A percentile compares a stretch with the other conserved stretches of the same genome.
These are phyloP conservation scores for Drosophila koepferae DNA, from an alignment of 2,888 invertebrate species.

Conservation along the genomic window DNA sequence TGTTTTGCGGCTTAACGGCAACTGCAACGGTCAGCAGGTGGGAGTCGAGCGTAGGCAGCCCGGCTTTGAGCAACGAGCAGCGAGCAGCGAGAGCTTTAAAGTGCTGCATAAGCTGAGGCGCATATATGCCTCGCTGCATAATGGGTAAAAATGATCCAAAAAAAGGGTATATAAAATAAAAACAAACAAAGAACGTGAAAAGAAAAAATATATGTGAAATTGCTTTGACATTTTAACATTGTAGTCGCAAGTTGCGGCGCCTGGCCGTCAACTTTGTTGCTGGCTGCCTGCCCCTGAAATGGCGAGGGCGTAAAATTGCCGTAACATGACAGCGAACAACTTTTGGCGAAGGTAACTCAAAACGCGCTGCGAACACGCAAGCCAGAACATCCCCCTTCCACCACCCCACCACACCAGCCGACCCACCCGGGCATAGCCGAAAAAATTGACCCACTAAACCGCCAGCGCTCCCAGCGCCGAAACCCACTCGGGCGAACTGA, in stretches of 20 bases:
- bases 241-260: constrained; percentile 44
- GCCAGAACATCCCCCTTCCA: constrained; percentile 1
- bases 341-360: constrained; percentile 72
- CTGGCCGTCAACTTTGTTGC: constrained; percentile 35
- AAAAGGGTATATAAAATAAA: neutral
- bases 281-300: constrained; percentile 63
- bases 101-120: constrained; percentile 62
- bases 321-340: constrained; percentile 78
- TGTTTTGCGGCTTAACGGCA: constrained; percentile 56
- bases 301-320: constrained; percentile 78
- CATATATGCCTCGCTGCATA: constrained; percentile 43
- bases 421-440: neutral
- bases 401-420: neutral
- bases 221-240: constrained; percentile 60
- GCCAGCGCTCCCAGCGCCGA: constrained; percentile 3
- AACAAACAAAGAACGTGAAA: constrained; percentile 23
- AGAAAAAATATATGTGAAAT: constrained; percentile 34
- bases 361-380: constrained; percentile 72
- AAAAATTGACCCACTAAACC: constrained; percentile 35
- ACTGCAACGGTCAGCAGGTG: constrained; percentile 52
- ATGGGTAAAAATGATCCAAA: constrained; percentile 16
- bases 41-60: neutral
- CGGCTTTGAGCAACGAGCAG: constrained; percentile 9
- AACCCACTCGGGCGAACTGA: constrained; percentile 31
- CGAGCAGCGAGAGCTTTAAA: constrained; percentile 48